Evolutionary conservation across 1,140 invertebrate species (phyloP).

Genomic region (Oppia nitens): DNA sequence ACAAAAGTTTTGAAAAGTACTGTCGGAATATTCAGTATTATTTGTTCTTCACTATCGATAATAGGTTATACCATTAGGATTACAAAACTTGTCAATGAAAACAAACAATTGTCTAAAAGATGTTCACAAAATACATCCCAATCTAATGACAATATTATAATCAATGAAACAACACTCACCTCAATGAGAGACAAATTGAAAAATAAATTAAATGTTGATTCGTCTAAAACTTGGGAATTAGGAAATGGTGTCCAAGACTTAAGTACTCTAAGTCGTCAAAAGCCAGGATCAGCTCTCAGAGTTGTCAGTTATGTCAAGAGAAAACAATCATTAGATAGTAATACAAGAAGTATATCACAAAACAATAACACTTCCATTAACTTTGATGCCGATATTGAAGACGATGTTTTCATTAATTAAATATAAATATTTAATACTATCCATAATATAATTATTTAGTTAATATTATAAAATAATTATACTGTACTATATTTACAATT

Average conservation of each 20-base stretch:
- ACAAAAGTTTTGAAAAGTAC: not conserved
- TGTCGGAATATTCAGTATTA: not conserved
- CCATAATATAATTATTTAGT: too few relatives aligned
- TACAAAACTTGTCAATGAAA: not conserved
- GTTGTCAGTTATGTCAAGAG: not conserved
- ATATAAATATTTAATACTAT: too few relatives aligned
- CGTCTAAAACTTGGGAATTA: not conserved
- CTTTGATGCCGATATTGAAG: conserved; percentile 1
- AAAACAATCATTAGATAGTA: not conserved
- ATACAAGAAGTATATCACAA: not conserved
- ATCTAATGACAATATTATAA: not conserved
- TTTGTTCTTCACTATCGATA: not conserved
- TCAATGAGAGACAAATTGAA: not conserved
- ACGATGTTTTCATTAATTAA: conserved; percentile 13
- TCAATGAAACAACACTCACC: not conserved
- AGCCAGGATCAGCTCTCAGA: not conserved
- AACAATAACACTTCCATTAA: not conserved
- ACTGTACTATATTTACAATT: too few relatives aligned
- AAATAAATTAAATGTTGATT: not conserved
- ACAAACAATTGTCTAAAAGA: not conserved
- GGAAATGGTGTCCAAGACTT: not conserved
- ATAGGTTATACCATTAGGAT: not conserved
- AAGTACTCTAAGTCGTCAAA: not conserved
- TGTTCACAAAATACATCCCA: not conserved
- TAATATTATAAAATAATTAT: too few relatives aligned